phyloP scores from a whole-genome alignment of 2,797 vertebrate species.

The Notamacropus eugenii region DNA sequence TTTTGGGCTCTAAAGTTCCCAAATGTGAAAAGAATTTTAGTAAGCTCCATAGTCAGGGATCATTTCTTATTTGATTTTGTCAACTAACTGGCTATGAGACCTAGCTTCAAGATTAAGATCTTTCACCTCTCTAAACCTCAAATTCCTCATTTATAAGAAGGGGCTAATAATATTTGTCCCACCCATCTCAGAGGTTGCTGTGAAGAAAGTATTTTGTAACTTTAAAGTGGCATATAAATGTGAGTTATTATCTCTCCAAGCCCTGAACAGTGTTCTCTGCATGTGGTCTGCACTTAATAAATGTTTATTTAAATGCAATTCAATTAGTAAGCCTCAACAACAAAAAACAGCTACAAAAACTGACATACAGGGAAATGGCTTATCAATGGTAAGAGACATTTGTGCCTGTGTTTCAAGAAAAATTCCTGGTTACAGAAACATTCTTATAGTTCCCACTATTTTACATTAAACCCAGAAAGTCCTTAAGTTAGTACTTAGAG shows the following conservation, averaged over 20 bases:
- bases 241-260: neutral
- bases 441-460: neutral
- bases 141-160: neutral
- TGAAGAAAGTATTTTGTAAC: neutral
- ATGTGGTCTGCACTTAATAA: neutral
- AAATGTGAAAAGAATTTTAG: neutral
- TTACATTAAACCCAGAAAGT: neutral
- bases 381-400: neutral
- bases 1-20: neutral
- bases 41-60: neutral
- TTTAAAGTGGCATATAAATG: neutral
- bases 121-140: neutral
- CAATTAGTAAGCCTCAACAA: neutral
- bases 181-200: neutral
- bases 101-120: neutral
- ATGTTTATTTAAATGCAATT: slow-evolving; percentile 2
- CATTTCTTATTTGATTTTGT: neutral
- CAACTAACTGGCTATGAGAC: neutral
- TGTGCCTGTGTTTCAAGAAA: neutral
- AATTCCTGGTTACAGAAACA: neutral
- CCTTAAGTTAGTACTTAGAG: neutral
- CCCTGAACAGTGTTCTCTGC: neutral
- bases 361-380: neutral
- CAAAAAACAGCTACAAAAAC: neutral
- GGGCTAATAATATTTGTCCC: neutral